These are phyloP conservation scores for Pteropus rufus DNA, from an alignment of 2,797 vertebrate species.

Conservation along the genomic window DNA sequence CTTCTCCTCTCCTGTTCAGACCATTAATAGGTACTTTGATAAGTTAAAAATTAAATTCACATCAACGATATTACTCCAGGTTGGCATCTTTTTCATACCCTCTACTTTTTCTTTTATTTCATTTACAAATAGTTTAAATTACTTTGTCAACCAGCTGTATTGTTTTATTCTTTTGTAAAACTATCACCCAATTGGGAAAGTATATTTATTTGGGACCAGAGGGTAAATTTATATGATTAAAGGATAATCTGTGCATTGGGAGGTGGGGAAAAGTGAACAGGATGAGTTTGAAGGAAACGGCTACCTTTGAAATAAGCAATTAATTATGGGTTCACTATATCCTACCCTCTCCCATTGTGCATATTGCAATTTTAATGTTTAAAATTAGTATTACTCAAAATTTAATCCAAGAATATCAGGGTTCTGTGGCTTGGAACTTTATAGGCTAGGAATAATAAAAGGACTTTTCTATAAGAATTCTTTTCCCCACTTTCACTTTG, in stretches of 20 bases:
- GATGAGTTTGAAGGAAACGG: not conserved
- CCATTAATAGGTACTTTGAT: constrained; percentile 17
- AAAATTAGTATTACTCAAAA: constrained; percentile 45
- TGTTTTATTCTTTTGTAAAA: constrained; percentile 29
- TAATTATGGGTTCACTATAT: not conserved
- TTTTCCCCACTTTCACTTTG: not conserved
- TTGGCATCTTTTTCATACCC: constrained; percentile 7
- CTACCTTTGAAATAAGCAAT: constrained; percentile 33
- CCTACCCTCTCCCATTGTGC: not conserved
- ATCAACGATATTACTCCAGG: constrained; percentile 42
- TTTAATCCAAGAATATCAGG: constrained; percentile 38
- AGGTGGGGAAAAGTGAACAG: not conserved
- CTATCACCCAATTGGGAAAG: not conserved
- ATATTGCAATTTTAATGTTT: not conserved
- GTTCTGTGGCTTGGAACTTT: not conserved
- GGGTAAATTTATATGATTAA: constrained; percentile 12
- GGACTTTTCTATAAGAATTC: not conserved
- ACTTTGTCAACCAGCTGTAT: not conserved
- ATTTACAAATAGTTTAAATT: constrained; percentile 32
- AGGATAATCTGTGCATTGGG: not conserved
- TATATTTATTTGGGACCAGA: not conserved
- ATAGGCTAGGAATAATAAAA: constrained; percentile 47
- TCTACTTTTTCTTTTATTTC: constrained; percentile 18
- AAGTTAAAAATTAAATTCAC: constrained; percentile 55
- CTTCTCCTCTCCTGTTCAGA: not conserved